Percentiles rank a stretch among this genome's conserved stretches.
Conservation (phyloP, 1,140 invertebrate genomes). For the Pseudomyrmex concolor region DNA sequence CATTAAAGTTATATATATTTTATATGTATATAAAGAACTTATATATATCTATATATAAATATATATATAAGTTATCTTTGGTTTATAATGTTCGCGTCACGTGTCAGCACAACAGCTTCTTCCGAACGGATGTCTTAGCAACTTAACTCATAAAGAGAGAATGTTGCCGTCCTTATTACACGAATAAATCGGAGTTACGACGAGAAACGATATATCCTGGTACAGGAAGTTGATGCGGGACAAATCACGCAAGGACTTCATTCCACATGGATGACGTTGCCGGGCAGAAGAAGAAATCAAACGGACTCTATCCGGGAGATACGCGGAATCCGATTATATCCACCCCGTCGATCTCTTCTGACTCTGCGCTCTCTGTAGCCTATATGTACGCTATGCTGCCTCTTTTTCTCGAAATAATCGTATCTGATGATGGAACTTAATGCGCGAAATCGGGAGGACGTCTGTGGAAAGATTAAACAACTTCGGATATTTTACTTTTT, state of each 20-base stretch:
- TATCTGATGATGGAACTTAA: constrained; percentile 30
- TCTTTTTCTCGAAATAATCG: constrained; percentile 43
- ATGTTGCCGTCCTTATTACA: constrained; percentile 16
- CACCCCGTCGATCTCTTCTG: constrained; percentile 30
- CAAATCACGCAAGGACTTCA: background rate
- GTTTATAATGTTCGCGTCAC: background rate
- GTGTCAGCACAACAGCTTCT: background rate
- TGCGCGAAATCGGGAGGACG: constrained; percentile 49
- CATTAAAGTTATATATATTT: too few species aligned
- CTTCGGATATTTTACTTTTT: background rate
- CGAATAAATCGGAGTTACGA: constrained; percentile 14
- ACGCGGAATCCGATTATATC: constrained; percentile 65
- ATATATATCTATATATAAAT: background rate
- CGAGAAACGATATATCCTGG: constrained; percentile 4
- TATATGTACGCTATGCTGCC: background rate
- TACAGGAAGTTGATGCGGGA: constrained; percentile 7
- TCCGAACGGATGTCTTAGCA: constrained; percentile 21
- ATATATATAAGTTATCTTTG: background rate
- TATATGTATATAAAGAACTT: background rate
- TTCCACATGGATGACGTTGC: constrained; percentile 25
- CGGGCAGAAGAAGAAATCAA: constrained; percentile 56
- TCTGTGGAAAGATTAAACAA: constrained; percentile 3
- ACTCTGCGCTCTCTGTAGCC: background rate
- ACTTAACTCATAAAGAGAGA: constrained; percentile 1
- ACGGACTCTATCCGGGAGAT: constrained; percentile 58